Percentiles rank a stretch among this genome's conserved stretches.
These are phyloP conservation scores for Melospiza melodia DNA, from an alignment of 2,113 vertebrate species.

Conservation along the genomic window DNA sequence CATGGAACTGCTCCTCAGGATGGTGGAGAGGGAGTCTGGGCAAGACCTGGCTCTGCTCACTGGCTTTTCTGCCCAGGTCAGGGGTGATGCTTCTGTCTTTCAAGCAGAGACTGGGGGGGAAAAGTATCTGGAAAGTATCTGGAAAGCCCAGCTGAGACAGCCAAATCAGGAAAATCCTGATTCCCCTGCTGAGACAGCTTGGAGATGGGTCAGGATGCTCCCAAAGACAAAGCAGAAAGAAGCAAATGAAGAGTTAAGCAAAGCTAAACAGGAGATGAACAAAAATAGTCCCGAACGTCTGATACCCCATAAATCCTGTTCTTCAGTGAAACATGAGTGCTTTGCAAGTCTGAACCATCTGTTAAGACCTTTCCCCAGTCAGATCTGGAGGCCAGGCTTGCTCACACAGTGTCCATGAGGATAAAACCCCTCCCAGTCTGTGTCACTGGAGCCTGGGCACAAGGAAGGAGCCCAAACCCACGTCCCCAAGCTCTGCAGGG, in stretches of 20 bases:
- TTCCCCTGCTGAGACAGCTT: background rate
- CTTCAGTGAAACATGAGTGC: background rate
- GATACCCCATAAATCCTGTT: background rate
- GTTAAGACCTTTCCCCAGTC: background rate
- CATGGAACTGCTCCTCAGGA: rapidly evolving
- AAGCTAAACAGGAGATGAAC: background rate
- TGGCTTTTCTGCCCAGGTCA: background rate
- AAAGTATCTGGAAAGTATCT: background rate
- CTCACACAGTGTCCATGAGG: background rate
- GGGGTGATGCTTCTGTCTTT: background rate
- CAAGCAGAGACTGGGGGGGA: rapidly evolving
- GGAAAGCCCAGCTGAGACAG: background rate
- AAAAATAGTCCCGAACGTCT: background rate
- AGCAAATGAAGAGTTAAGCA: background rate
- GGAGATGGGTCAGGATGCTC: background rate
- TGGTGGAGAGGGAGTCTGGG: background rate
- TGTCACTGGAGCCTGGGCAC: background rate
- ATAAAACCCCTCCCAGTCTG: background rate
- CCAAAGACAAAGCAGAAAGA: background rate
- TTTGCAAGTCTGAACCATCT: background rate
- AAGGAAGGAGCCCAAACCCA: background rate
- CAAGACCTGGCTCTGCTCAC: background rate
- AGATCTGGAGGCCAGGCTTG: background rate
- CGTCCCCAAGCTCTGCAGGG: background rate
- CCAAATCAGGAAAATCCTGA: background rate